These are phyloP conservation scores for Leptodactylus fuscus DNA, from an alignment of 2,113 vertebrate species.

Conservation along the genomic window DNA sequence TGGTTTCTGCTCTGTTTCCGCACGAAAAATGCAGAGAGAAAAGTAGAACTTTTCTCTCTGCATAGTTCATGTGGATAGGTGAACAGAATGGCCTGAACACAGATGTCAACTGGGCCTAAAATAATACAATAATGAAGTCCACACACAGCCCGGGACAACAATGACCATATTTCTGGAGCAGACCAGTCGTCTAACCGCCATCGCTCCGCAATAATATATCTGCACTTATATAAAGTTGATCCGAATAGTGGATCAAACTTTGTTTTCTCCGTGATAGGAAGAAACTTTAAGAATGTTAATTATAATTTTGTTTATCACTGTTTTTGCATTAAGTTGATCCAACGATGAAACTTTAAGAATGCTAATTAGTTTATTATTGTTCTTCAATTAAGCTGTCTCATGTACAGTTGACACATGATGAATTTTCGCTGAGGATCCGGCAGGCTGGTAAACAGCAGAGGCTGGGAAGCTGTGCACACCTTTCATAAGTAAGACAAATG, in stretches of 20 bases:
- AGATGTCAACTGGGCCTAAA: too few relatives aligned
- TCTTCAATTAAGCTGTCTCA: conserved; percentile 69
- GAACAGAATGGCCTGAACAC: too few relatives aligned
- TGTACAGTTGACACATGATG: conserved; percentile 60
- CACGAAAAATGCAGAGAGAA: too few relatives aligned
- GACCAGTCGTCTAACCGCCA: too few relatives aligned
- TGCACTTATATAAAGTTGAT: background rate
- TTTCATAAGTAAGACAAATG: conserved; percentile 78
- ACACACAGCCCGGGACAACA: too few relatives aligned
- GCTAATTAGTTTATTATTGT: conserved; percentile 63
- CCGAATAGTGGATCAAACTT: background rate
- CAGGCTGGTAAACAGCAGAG: conserved; percentile 72
- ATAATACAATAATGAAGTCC: too few relatives aligned
- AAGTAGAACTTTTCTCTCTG: too few relatives aligned
- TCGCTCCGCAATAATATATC: background rate
- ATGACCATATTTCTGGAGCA: too few relatives aligned
- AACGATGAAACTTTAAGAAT: background rate
- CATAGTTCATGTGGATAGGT: too few relatives aligned
- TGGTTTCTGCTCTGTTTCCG: too few relatives aligned
- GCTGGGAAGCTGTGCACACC: conserved; percentile 69
- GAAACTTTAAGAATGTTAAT: background rate
- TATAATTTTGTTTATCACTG: background rate
- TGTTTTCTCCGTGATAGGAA: background rate
- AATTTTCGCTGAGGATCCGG: conserved; percentile 68
- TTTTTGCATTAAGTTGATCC: background rate